Percentiles rank a stretch among this genome's conserved stretches.
phyloP scores from a whole-genome alignment of 2,888 invertebrate genomes.

The Ophion costatus region DNA sequence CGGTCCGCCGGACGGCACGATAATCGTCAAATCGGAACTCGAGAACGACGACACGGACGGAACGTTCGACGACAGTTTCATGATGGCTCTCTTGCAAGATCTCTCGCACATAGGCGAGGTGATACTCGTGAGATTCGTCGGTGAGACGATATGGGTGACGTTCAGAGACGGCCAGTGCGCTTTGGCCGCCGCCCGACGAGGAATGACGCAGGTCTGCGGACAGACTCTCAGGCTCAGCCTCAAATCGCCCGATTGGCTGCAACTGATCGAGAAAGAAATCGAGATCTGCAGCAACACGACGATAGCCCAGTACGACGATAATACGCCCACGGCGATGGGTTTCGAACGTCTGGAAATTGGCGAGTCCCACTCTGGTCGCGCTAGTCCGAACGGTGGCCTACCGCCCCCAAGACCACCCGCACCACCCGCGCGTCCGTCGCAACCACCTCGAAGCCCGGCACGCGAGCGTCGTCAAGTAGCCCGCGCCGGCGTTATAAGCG shows the following conservation, averaged over 20 bases:
- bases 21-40: constrained; percentile 89
- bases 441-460: constrained; percentile 79
- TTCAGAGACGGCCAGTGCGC: constrained; percentile 96
- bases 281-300: constrained; percentile 94
- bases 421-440: constrained; percentile 79
- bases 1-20: constrained; percentile 97
- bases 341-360: constrained; percentile 84
- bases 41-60: constrained; percentile 84
- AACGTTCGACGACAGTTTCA: constrained; percentile 92
- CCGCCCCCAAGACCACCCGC: constrained; percentile 85
- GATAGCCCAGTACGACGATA: constrained; percentile 87
- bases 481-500: constrained; percentile 80
- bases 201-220: constrained; percentile 87
- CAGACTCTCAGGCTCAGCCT: constrained; percentile 89
- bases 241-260: constrained; percentile 94
- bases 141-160: constrained; percentile 95
- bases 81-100: constrained; percentile 91
- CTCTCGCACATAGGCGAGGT: constrained; percentile 94
- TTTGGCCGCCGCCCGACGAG: constrained; percentile 87
- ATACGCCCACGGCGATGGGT: constrained; percentile 75
- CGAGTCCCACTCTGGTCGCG: constrained; percentile 86
- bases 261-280: constrained; percentile 92
- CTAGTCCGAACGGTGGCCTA: constrained; percentile 84
- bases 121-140: constrained; percentile 95
- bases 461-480: constrained; percentile 75